Percentiles rank a stretch among this genome's conserved stretches.
Evolutionary conservation across 2,797 vertebrate genomes (phyloP).

Genomic region (Oreonectes daqikongensis): DNA sequence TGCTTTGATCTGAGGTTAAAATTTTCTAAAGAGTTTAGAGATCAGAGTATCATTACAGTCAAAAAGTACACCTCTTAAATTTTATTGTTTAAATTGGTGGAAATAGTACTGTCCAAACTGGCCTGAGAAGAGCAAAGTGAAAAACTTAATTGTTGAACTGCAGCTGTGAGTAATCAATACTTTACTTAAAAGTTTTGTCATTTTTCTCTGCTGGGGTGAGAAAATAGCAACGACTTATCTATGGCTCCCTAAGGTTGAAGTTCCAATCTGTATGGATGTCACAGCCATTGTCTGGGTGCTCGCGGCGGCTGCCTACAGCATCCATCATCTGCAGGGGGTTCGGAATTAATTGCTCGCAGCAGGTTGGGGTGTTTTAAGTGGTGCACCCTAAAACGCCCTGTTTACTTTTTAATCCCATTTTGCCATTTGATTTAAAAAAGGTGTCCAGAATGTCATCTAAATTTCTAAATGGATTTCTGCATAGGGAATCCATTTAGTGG

Average conservation of each 20-base stretch:
- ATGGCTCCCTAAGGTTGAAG: conserved; percentile 27
- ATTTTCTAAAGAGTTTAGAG: not conserved
- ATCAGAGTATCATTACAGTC: not conserved
- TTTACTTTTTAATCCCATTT: conserved; percentile 50
- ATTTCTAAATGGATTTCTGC: conserved; percentile 25
- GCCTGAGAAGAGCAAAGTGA: not conserved
- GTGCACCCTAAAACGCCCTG: conserved; percentile 12
- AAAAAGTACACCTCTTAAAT: not conserved
- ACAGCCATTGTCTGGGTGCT: conserved; percentile 47
- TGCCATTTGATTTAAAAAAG: conserved; percentile 25
- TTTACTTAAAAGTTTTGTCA: conserved; percentile 4
- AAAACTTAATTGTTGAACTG: not conserved
- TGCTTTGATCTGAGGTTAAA: no score
- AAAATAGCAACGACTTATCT: conserved; percentile 22
- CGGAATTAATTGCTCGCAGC: conserved; percentile 54
- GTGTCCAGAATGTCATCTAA: conserved; percentile 12
- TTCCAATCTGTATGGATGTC: conserved; percentile 50
- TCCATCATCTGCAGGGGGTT: conserved; percentile 56
- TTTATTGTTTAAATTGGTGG: not conserved
- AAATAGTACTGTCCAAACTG: not conserved
- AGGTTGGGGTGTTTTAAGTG: conserved; percentile 40
- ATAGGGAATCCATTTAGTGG: not conserved
- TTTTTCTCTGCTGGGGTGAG: not conserved
- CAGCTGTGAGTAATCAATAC: conserved; percentile 13
- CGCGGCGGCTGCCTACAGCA: conserved; percentile 37